Evolutionary conservation across 2,113 vertebrate genomes (phyloP).

Genomic region (Numenius arquata): DNA sequence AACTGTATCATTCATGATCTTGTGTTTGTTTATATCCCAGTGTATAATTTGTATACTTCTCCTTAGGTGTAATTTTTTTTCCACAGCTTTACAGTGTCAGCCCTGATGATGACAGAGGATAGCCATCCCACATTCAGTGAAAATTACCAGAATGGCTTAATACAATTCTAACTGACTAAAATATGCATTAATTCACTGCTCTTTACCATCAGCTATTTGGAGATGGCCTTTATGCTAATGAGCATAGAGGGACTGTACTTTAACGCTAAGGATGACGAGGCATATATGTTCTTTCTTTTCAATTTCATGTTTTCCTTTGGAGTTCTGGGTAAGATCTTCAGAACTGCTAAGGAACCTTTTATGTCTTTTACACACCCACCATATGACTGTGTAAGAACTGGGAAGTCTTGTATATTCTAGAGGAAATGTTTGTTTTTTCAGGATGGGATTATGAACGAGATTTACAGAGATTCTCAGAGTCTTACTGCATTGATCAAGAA

Average conservation of each 20-base stretch:
- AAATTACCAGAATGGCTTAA: background rate
- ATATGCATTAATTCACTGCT: background rate
- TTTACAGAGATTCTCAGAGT: background rate
- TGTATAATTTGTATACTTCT: background rate
- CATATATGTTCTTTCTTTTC: background rate
- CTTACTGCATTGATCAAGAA: background rate
- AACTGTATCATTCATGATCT: background rate
- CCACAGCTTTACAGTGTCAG: background rate
- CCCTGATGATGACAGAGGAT: background rate
- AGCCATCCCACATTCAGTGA: background rate
- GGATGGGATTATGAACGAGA: background rate
- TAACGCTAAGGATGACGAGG: background rate
- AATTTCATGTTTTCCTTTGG: background rate
- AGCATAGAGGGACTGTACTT: background rate
- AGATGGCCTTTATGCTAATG: background rate
- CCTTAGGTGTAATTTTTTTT: background rate
- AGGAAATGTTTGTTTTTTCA: background rate
- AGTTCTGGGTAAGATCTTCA: background rate
- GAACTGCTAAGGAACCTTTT: background rate
- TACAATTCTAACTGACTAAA: background rate
- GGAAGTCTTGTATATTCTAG: background rate
- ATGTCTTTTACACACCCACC: background rate
- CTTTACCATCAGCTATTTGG: background rate
- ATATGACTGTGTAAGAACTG: background rate
- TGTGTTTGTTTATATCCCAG: background rate